A percentile compares a stretch with the other conserved stretches of the same genome.
Evolutionary conservation across 2,797 vertebrate species (phyloP).

Genomic region (Rhinoraja longicauda): DNA sequence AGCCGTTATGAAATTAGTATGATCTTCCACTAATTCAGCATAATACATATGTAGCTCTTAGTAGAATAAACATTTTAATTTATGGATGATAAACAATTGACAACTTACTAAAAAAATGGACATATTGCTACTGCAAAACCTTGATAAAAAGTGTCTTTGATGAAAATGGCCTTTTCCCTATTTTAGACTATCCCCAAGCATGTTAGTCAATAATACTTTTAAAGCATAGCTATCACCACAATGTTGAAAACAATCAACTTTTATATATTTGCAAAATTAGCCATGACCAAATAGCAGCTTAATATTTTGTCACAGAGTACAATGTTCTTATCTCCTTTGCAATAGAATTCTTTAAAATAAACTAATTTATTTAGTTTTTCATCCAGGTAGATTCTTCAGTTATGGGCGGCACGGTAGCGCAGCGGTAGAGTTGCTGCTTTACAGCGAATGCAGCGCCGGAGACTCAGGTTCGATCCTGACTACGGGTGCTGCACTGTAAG

Average conservation of each 20-base stretch:
- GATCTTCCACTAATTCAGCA: neutral
- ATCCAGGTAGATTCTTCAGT: no score
- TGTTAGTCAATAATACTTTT: neutral
- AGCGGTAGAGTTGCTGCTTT: no score
- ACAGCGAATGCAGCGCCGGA: no score
- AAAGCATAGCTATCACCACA: neutral
- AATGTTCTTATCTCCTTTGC: no score
- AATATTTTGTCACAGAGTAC: no score
- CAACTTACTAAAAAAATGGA: neutral
- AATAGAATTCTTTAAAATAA: no score
- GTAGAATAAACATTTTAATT: neutral
- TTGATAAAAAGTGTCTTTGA: neutral
- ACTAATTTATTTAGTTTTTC: no score
- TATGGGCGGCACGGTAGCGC: no score
- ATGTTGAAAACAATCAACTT: neutral
- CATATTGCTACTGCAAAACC: neutral
- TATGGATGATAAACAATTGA: neutral
- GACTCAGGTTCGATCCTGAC: no score
- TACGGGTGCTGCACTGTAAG: no score
- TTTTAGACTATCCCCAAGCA: neutral
- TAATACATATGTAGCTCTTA: neutral
- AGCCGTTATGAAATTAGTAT: neutral
- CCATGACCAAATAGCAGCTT: neutral
- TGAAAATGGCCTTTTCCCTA: neutral
- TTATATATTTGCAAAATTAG: neutral